Evolutionary conservation across 2,113 vertebrate genomes (phyloP), one percentile per base, ranked within the genome.

Genomic region (Tiliqua scincoides): DNA sequence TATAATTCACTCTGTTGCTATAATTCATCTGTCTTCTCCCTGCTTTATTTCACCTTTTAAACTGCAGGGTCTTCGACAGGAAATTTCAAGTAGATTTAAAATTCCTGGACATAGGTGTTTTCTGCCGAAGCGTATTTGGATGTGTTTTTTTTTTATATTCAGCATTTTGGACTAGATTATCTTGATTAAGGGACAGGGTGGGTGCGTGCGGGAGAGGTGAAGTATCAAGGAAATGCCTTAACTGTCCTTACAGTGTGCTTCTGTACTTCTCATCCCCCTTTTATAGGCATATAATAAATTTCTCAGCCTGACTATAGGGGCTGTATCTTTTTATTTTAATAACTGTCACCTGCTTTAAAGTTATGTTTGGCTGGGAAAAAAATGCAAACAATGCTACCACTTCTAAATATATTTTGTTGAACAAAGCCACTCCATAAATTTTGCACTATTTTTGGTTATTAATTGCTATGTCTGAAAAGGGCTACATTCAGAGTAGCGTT

Each of bases 381-480:
- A 93, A 91, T 94, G 86, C 91, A 93, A 94, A 94, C 93, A 96
- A 87, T 91, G 73, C 88, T 81, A 77, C 95, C 95, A 85, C 95
- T 96, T 95, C 95, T 95, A 96, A 97, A 97, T 96, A 94, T 91
- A 95, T 95, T 96, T 86, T 61, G 94, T 96, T 81, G 97, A 96
- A 95, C 82, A 95, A 96, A 96, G 94, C 90, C 94, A 96, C 97
- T 96, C 97, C 95, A 96, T 97, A 96, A 96, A 96, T 96, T 96
- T 96, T 94, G 96, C 95, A 96, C 95, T 96, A 84, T 96, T 94
- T 89, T 96, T 91, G 93, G 91, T 92, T 92, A 96, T 98, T 98
- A 98, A 98, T 98, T 98, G 97, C 97, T 95, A 95, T 96, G 95
- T 96, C 96, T 96, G 97, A 97, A 97, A 98, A 97, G 96, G 96